A percentile compares a stretch with the other conserved stretches of the same genome.
phyloP scores from a whole-genome alignment of 2,113 vertebrate species.

The Platichthys flesus region DNA sequence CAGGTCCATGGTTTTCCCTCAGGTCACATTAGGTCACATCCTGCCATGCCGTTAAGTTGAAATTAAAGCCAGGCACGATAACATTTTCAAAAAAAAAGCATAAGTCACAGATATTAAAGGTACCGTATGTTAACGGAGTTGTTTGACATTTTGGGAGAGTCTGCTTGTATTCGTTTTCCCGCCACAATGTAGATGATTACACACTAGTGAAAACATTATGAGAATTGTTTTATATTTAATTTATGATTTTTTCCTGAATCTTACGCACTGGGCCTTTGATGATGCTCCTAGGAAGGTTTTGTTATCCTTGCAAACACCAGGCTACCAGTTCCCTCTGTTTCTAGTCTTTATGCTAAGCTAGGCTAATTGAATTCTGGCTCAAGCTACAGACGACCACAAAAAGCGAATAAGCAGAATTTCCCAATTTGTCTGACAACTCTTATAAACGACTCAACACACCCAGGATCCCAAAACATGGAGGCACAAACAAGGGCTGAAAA shows the following conservation, averaged over 20 bases:
- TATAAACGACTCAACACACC: constrained; percentile 1
- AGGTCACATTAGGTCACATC: constrained; percentile 43
- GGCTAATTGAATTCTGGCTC: background rate
- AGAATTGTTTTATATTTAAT: too few relatives aligned
- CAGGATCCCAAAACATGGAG: constrained; percentile 16
- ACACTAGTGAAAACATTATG: too few relatives aligned
- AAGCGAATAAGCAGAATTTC: background rate
- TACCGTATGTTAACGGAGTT: constrained; percentile 6
- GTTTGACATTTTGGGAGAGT: constrained; percentile 1
- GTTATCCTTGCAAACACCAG: too few relatives aligned
- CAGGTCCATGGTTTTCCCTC: constrained; percentile 49
- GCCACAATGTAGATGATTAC: too few relatives aligned
- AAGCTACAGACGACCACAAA: background rate
- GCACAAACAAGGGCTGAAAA: constrained; percentile 6
- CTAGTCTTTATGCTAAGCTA: background rate
- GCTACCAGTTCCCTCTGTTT: background rate
- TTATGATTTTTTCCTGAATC: too few relatives aligned
- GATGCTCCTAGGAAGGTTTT: too few relatives aligned
- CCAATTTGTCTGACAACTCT: background rate
- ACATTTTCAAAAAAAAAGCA: constrained; percentile 16
- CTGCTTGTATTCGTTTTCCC: too few relatives aligned
- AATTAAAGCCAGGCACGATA: constrained; percentile 40
- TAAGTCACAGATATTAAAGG: constrained; percentile 28
- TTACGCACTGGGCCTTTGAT: too few relatives aligned
- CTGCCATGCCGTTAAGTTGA: constrained; percentile 20